Conservation (phyloP, 2,797 vertebrate genomes). For the Pyrrhura leucotis region DNA sequence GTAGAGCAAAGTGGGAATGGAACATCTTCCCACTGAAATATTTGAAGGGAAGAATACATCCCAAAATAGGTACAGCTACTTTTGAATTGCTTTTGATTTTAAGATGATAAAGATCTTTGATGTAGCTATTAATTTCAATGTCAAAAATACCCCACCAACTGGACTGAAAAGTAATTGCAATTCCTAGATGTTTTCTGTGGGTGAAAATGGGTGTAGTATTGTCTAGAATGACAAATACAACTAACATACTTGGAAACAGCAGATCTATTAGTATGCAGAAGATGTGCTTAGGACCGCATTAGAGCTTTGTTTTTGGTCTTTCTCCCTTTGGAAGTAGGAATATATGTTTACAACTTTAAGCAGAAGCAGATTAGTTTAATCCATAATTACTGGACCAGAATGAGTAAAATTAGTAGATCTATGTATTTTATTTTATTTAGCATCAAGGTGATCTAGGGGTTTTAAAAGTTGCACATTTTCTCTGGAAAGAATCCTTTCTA, state of each 20-base stretch:
- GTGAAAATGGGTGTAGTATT: not conserved
- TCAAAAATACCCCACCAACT: not conserved
- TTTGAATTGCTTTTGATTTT: not conserved
- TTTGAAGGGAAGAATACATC: not conserved
- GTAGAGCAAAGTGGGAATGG: not conserved
- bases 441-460: not conserved
- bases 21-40: not conserved
- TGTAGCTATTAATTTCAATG: not conserved
- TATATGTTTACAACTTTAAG: not conserved
- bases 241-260: not conserved
- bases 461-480: not conserved
- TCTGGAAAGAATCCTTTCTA: not conserved
- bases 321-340: not conserved
- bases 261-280: not conserved
- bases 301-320: not conserved
- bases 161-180: not conserved
- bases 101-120: not conserved
- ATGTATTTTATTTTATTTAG: not conserved
- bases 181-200: not conserved
- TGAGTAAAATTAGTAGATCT: not conserved
- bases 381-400: not conserved
- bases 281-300: not conserved
- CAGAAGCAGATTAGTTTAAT: not conserved
- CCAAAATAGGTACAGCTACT: not conserved
- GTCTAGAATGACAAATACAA: not conserved